Evolutionary conservation across 1,140 invertebrate genomes (phyloP).

Genomic region (silkworm (Bombyx mori)): ASM3026992v2 NC_085123.1:16560501-16561000

Average conservation of each 20-base stretch:
- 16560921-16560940: constrained; percentile 41
- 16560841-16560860: constrained; percentile 33
- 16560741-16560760: constrained; percentile 26
- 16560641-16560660: constrained; percentile 67
- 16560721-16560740: constrained; percentile 24
- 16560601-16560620: constrained; percentile 40
- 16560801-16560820: constrained; percentile 28
- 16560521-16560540: too few relatives aligned
- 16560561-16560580: not conserved
- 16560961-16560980: constrained; percentile 59
- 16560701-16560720: constrained; percentile 30
- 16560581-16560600: constrained; percentile 47
- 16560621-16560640: constrained; percentile 39
- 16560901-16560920: constrained; percentile 53
- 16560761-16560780: constrained; percentile 36
- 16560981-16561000: constrained; percentile 37
- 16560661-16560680: constrained; percentile 49
- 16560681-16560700: constrained; percentile 63
- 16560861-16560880: constrained; percentile 39
- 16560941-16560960: constrained; percentile 56
- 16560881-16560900: constrained; percentile 38
- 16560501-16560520: too few relatives aligned
- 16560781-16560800: constrained; percentile 33
- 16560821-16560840: constrained; percentile 42
- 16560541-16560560: too few relatives aligned